Evolutionary conservation across 2,888 invertebrate genomes (phyloP), one percentile per base, ranked within the genome.

Genomic region (Abrostola tripartita): DNA sequence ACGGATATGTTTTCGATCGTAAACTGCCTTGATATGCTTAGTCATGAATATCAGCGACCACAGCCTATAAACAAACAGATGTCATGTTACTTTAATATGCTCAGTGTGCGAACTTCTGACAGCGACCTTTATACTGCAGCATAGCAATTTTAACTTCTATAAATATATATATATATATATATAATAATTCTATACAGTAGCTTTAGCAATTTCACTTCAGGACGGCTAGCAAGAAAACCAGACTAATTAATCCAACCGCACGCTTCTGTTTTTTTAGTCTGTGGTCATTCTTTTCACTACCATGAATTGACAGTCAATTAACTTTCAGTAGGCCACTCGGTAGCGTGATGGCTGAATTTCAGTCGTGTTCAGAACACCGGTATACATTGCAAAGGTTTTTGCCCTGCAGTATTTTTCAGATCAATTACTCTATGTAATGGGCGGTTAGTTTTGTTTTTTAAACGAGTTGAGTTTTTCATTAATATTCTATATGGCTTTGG

Each of bases 221-320:
- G 24, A n/a, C n/a, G n/a, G 1, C 24, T 24, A 24, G 24, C 24
- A 24, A 24, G 24, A 24, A 24, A 24, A 24, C 24, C 4, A 24
- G 24, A 24, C 4, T 24, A 24, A 24, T 24, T 40, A 40, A 40
- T 9, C 40, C 1, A 40, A 40, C 40, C 40, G 40, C 10, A 40
- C 10, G 40, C 50, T 36, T 7, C 11, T 50, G 24, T 58, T 63
- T 42, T n/a, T 40, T 53, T 41, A 11, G 53, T 60, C 60, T 35
- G 6, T 42, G 56, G 37, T 49, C 35, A 35, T 5, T 60, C 61
- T 73, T 76, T 66, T 74, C 57, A 68, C 50, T 35, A 36, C 12
- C 52, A 54, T 58, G 61, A 71, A 74, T 76, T 65, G 81, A 74
- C 70, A 73, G 73, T 65, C 76, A 77, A 80, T 81, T 82, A 80